phyloP scores from a whole-genome alignment of 2,888 invertebrate genomes.

The Phytoseiulus persimilis region DNA sequence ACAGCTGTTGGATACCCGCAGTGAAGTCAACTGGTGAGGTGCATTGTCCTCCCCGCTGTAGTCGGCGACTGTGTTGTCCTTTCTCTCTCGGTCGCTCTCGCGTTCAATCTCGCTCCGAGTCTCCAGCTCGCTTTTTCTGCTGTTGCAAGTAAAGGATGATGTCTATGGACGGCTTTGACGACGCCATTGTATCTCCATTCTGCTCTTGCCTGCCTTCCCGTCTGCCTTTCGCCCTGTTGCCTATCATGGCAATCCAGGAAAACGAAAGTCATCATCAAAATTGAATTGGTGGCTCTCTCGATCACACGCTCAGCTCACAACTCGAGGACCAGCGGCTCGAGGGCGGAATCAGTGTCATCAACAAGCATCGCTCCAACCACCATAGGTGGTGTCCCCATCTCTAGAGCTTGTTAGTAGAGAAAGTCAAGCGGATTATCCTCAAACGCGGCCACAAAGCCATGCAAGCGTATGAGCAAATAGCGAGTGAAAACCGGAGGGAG shows the following conservation, averaged over 20 bases:
- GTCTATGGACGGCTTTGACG: not conserved
- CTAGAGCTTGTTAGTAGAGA: not conserved
- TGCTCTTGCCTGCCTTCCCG: not conserved
- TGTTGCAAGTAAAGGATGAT: not conserved
- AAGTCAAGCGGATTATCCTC: not conserved
- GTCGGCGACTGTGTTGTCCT: not conserved
- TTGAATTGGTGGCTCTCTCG: not conserved
- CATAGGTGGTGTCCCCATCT: not conserved
- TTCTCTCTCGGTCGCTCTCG: conserved; percentile 5
- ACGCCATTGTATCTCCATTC: not conserved
- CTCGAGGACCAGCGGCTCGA: not conserved
- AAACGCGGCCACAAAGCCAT: not conserved
- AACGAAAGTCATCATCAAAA: not conserved
- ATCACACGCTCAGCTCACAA: not conserved
- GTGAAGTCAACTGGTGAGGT: conserved; percentile 26
- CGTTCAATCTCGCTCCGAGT: not conserved
- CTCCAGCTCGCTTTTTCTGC: not conserved
- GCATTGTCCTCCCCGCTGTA: not conserved
- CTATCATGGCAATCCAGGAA: not conserved
- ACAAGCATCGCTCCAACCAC: not conserved
- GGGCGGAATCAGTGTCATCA: not conserved
- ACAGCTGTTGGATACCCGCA: conserved; percentile 30
- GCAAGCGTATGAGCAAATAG: not conserved
- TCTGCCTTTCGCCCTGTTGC: not conserved
- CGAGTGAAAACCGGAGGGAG: not conserved